These are phyloP conservation scores for Poecilia gillii DNA, from an alignment of 2,797 vertebrate genomes.

Conservation along the genomic window DNA sequence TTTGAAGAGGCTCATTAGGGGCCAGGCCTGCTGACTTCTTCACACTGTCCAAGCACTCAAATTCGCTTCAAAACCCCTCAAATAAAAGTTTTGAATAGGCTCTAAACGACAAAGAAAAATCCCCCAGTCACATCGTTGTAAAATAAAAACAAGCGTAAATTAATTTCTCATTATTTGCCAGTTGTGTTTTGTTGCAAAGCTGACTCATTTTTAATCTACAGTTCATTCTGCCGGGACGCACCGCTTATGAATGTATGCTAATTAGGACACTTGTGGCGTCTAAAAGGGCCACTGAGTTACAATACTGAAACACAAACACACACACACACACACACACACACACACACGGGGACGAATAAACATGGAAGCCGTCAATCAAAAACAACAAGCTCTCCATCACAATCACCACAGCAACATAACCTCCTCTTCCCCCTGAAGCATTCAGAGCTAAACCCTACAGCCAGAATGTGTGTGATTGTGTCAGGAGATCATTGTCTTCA, in stretches of 20 bases:
- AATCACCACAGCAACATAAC: constrained; percentile 51
- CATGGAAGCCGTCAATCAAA: constrained; percentile 48
- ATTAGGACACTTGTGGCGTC: constrained; percentile 49
- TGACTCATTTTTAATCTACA: constrained; percentile 27
- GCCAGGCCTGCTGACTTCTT: constrained; percentile 16
- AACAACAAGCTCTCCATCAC: constrained; percentile 24
- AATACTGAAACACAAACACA: constrained; percentile 15
- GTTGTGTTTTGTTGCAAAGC: constrained; percentile 11
- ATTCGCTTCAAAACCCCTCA: constrained; percentile 9
- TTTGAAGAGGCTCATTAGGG: constrained; percentile 46
- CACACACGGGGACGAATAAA: constrained; percentile 4
- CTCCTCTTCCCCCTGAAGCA: constrained; percentile 21
- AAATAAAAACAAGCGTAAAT: neutral
- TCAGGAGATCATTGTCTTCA: constrained; percentile 11
- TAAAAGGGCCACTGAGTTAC: constrained; percentile 44
- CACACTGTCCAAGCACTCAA: constrained; percentile 18
- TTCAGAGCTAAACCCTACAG: constrained; percentile 1
- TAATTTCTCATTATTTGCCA: constrained; percentile 4
- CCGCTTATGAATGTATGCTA: constrained; percentile 49
- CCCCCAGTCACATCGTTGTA: neutral
- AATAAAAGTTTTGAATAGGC: constrained; percentile 16
- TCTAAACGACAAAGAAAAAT: constrained; percentile 9
- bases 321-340: constrained; percentile 3
- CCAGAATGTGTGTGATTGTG: neutral
- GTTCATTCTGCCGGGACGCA: constrained; percentile 7